Evolutionary conservation across 2,113 vertebrate genomes (phyloP).

Genomic region (Mirza zaza): DNA sequence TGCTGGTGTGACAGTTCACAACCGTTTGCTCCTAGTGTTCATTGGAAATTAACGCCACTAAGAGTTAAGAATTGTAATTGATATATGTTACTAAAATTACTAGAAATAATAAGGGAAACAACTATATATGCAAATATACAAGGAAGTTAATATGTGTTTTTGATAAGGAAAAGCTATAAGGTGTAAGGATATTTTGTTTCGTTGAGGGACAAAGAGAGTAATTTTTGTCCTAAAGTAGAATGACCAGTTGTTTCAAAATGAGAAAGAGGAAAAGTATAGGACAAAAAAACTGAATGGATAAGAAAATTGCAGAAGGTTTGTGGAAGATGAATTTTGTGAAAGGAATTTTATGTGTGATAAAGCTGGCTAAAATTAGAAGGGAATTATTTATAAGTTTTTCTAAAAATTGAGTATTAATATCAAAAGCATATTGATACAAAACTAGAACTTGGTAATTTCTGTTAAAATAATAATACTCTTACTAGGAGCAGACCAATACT

Average conservation of each 20-base stretch:
- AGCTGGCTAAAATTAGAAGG: not conserved
- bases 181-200: not conserved
- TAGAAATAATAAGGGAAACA: not conserved
- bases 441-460: not conserved
- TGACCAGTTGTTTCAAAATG: not conserved
- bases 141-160: not conserved
- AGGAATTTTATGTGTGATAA: not conserved
- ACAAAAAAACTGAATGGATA: not conserved
- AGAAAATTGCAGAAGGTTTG: not conserved
- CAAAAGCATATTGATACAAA: not conserved
- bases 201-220: not conserved
- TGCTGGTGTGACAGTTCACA: not conserved
- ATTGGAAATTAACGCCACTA: not conserved
- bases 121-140: not conserved
- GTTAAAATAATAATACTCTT: not conserved
- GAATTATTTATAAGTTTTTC: not conserved
- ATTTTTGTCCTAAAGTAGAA: not conserved
- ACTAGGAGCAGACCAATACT: too few species aligned
- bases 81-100: not conserved
- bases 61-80: not conserved
- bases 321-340: not conserved
- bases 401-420: not conserved
- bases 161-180: not conserved
- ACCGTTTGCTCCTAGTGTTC: not conserved
- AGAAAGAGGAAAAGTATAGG: not conserved